A percentile compares a stretch with the other conserved stretches of the same genome.
Evolutionary conservation across 2,113 vertebrate species (phyloP).

Genomic region (Phalacrocorax aristotelis): DNA sequence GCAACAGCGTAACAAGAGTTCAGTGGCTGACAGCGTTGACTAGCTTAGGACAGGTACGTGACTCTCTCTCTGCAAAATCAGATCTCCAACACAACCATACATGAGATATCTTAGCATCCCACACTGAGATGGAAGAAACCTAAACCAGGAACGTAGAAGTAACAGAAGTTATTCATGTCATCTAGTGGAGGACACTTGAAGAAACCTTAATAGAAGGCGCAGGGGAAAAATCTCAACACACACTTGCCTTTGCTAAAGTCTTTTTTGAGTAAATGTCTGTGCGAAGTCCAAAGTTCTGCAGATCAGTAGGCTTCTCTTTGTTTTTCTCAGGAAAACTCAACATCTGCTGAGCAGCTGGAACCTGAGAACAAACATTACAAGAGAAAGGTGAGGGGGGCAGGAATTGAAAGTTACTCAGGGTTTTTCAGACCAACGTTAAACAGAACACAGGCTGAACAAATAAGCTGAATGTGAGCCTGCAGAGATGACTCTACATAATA

Average conservation of each 20-base stretch:
- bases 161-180: background rate
- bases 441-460: background rate
- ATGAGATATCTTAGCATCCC: accelerated
- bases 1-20: background rate
- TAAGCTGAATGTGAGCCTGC: accelerated
- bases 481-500: no score
- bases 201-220: background rate
- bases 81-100: background rate
- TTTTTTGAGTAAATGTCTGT: constrained; percentile 94
- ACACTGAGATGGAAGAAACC: background rate
- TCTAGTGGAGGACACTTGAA: background rate
- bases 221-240: no score
- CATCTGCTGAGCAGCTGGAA: constrained; percentile 93
- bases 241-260: constrained; percentile 85
- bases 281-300: constrained; percentile 95
- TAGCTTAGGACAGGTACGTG: accelerated
- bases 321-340: constrained; percentile 90
- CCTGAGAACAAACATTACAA: constrained; percentile 60
- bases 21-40: background rate
- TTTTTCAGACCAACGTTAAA: background rate
- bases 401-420: accelerated
- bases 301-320: constrained; percentile 91
- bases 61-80: background rate
- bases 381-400: background rate
- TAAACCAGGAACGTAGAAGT: background rate